Evolutionary conservation across 1,140 invertebrate genomes (phyloP).

Genomic region (Trissolcus basalis): DNA sequence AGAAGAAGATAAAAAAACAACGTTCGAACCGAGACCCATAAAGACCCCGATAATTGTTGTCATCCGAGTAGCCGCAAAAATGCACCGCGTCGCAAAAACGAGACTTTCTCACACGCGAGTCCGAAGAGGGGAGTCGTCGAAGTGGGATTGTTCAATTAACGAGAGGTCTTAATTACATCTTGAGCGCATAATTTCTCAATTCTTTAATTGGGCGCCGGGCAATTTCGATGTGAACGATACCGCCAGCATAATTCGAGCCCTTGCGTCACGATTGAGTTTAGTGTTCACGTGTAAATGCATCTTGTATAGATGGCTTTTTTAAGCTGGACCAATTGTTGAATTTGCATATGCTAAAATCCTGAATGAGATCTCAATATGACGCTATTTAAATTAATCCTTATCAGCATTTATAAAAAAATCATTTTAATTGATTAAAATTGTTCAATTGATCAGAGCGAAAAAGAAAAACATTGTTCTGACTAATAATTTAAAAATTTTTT

Average conservation of each 20-base stretch:
- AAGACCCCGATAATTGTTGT: slow-evolving; percentile 40
- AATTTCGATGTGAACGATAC: slow-evolving; percentile 61
- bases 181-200: slow-evolving; percentile 64
- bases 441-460: too few relatives aligned
- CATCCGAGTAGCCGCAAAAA: slow-evolving; percentile 39
- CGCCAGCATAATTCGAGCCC: slow-evolving; percentile 41
- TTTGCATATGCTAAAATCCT: slow-evolving; percentile 4
- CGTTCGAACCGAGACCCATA: slow-evolving; percentile 14
- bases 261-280: slow-evolving; percentile 46
- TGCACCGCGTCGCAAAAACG: slow-evolving; percentile 51
- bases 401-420: too few relatives aligned
- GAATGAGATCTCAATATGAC: not conserved
- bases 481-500: too few relatives aligned
- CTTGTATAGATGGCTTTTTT: slow-evolving; percentile 26
- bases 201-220: slow-evolving; percentile 62
- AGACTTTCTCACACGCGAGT: slow-evolving; percentile 53
- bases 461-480: too few relatives aligned
- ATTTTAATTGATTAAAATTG: too few relatives aligned
- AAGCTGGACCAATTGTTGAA: not conserved
- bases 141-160: slow-evolving; percentile 61
- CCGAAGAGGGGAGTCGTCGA: slow-evolving; percentile 1
- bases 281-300: slow-evolving; percentile 33
- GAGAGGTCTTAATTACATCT: slow-evolving; percentile 63
- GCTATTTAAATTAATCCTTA: too few relatives aligned
- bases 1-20: too few relatives aligned